Evolutionary conservation across 2,113 vertebrate genomes (phyloP).

Genomic region (Oostethus manadensis): DNA sequence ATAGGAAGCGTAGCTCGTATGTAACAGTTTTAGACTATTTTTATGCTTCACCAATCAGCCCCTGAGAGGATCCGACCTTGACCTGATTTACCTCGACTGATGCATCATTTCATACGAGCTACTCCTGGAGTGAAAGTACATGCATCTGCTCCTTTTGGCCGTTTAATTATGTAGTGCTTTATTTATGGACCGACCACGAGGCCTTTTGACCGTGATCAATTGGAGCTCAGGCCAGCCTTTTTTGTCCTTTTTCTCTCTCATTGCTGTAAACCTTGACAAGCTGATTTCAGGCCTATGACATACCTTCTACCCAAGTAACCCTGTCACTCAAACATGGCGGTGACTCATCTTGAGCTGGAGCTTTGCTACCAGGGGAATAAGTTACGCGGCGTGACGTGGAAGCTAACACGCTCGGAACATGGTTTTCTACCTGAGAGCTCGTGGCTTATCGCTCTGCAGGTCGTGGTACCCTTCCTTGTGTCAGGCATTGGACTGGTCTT

Average conservation of each 20-base stretch:
- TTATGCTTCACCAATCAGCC: not conserved
- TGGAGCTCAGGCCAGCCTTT: not conserved
- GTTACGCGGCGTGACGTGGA: conserved; percentile 85
- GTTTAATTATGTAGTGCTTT: not conserved
- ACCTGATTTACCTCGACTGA: not conserved
- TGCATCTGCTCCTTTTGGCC: not conserved
- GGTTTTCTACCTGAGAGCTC: conserved; percentile 83
- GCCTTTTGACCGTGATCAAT: not conserved
- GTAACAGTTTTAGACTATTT: not conserved
- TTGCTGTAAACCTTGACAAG: not conserved
- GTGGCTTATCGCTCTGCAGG: conserved; percentile 75
- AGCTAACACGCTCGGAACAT: conserved; percentile 75
- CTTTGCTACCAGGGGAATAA: conserved; percentile 82
- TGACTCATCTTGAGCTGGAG: conserved; percentile 84
- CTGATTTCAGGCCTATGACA: conserved; percentile 9
- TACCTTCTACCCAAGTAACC: not conserved
- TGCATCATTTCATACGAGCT: not conserved
- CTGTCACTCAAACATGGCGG: conserved; percentile 71
- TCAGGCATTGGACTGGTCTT: conserved; percentile 82
- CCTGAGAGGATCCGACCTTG: not conserved
- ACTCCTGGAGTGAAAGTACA: not conserved
- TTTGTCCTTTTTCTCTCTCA: not conserved
- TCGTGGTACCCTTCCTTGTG: conserved; percentile 79
- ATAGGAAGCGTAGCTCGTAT: not conserved
- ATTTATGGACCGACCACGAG: not conserved